phyloP scores from a whole-genome alignment of 2,113 vertebrate genomes.

The Cryptotis parvus region DNA sequence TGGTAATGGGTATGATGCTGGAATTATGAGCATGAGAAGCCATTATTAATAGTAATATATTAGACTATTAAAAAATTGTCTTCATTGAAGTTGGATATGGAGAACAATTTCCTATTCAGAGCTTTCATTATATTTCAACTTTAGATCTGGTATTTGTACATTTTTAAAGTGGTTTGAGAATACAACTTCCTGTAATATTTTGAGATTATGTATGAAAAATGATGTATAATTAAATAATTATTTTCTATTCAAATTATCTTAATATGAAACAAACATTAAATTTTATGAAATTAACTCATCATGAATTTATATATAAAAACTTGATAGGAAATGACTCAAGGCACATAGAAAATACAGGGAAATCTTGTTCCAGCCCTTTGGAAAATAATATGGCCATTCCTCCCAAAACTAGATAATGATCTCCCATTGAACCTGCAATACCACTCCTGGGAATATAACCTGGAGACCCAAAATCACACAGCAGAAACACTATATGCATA shows the following conservation, averaged over 20 bases:
- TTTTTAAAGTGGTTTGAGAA: not conserved
- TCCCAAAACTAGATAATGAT: no score
- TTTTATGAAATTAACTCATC: not conserved
- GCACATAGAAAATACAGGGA: not conserved
- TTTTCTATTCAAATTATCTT: not conserved
- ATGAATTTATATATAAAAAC: not conserved
- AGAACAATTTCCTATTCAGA: not conserved
- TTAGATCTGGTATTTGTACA: not conserved
- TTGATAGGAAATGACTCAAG: not conserved
- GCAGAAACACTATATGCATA: no score
- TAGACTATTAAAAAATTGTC: no score
- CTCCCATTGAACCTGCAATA: no score
- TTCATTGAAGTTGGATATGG: no score
- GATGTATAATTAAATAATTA: constrained; percentile 15
- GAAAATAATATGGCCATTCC: no score
- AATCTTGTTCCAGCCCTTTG: no score
- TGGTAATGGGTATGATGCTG: no score
- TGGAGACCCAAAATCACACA: no score
- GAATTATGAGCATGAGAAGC: no score
- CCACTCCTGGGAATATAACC: no score
- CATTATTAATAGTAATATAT: no score
- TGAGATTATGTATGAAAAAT: not conserved
- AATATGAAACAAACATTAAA: not conserved
- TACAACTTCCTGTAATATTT: not conserved
- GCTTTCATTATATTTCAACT: not conserved